A percentile compares a stretch with the other conserved stretches of the same genome.
Evolutionary conservation across 2,797 vertebrate genomes (phyloP).

Genomic region (Apodemus agrarius): DNA sequence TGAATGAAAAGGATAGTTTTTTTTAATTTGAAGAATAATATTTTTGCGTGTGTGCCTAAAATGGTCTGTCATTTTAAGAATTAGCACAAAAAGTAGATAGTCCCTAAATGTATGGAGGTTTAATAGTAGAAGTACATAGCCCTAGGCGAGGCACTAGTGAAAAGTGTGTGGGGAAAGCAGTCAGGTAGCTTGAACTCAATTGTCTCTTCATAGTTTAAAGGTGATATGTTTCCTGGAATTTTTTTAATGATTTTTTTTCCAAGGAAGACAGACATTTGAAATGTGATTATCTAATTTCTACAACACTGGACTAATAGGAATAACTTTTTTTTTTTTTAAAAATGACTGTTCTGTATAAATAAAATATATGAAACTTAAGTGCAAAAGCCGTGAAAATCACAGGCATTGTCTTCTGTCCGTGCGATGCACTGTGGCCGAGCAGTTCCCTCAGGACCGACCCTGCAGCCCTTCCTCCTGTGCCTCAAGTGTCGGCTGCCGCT

Average conservation of each 20-base stretch:
- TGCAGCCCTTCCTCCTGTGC: background rate
- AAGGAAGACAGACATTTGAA: conserved; percentile 64
- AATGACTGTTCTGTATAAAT: conserved; percentile 77
- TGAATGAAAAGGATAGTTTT: conserved; percentile 34
- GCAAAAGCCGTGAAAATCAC: conserved; percentile 45
- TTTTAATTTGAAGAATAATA: conserved; percentile 28
- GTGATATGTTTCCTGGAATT: conserved; percentile 64
- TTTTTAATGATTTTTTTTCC: conserved; percentile 31
- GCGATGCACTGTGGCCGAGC: conserved; percentile 74
- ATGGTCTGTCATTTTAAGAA: conserved; percentile 54
- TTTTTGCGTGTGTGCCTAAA: background rate
- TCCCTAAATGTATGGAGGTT: conserved; percentile 48
- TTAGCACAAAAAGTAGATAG: conserved; percentile 31
- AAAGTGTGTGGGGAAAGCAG: conserved; percentile 1
- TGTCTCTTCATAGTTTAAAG: conserved; percentile 58
- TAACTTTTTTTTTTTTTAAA: conserved; percentile 55
- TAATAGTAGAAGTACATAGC: conserved; percentile 26
- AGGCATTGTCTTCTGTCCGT: conserved; percentile 72
- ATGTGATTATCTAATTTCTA: conserved; percentile 72
- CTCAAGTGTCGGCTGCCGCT: background rate
- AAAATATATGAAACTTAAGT: conserved; percentile 73
- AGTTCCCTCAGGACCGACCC: conserved; percentile 11
- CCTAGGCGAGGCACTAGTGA: conserved; percentile 5
- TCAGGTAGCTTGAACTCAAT: conserved; percentile 28
- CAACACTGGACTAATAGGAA: conserved; percentile 72